A percentile compares a stretch with the other conserved stretches of the same genome.
These are phyloP conservation scores for Aquatica leii DNA, from an alignment of 2,888 invertebrate species.

Conservation along the genomic window DNA sequence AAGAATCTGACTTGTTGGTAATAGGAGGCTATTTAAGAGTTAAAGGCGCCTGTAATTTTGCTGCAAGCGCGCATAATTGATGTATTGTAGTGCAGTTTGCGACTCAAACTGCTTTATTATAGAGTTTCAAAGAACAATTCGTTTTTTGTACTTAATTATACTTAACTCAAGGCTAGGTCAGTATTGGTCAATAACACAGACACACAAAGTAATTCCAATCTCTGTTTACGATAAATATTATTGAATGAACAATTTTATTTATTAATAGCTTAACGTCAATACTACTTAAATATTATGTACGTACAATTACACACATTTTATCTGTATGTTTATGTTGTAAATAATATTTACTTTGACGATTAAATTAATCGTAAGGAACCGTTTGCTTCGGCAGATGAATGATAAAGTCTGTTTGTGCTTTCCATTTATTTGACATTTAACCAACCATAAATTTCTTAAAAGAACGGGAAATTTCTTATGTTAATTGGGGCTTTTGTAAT, in stretches of 20 bases:
- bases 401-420: too few species aligned
- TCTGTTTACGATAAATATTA: background rate
- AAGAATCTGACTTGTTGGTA: conserved; percentile 10
- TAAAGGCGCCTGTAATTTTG: conserved; percentile 35
- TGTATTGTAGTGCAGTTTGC: conserved; percentile 42
- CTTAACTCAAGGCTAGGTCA: conserved; percentile 27
- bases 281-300: background rate
- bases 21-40: conserved; percentile 25
- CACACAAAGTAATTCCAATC: background rate
- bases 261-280: too few species aligned
- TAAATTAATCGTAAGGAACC: too few species aligned
- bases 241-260: background rate
- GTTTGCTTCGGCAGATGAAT: too few species aligned
- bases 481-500: too few species aligned
- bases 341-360: too few species aligned
- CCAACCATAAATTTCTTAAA: too few species aligned
- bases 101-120: conserved; percentile 46
- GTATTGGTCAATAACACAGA: conserved; percentile 29
- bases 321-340: too few species aligned
- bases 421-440: too few species aligned
- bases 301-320: background rate
- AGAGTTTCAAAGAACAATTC: conserved; percentile 38
- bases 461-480: too few species aligned
- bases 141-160: conserved; percentile 29
- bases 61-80: conserved; percentile 36